Evolutionary conservation across 2,888 invertebrate species (phyloP), one percentile per base, ranked within the genome.

Genomic region (Drosophila falleni): DNA sequence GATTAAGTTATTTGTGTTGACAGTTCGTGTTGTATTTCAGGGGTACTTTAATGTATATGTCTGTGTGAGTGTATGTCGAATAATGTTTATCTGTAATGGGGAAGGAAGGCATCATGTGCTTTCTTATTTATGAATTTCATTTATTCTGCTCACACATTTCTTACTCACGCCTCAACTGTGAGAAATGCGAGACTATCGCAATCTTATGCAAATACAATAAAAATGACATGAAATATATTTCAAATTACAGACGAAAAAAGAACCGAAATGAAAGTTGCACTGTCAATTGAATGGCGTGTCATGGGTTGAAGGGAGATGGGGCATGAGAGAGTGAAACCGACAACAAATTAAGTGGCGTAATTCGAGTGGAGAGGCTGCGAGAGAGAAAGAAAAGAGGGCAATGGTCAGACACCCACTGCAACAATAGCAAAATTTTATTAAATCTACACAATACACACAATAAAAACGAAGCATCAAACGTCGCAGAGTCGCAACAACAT

Each of bases 361-460:
- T 78, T 78, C 51, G 56, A 66, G 59, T 78, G 63, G 15, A 76
- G 80, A 69, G 75, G 31, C 53, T 59, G 33, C n/a, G 39, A 37
- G 31, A 49, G 19, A 23, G 23, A 23, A 4, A 23, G 23, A 23
- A 64, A 29, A 68, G 67, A 56, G 80, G 53, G 50, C 78, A 81
- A 67, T 78, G 78, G 78, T 81, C 78, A 81, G 79, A 72, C 76
- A 79, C 55, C 50, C 51, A 51, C 71, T 64, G 72, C 62, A 80
- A 80, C 79, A 83, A 80, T 80, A 78, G 84, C 71, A 71, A 72
- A 60, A 59, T 85, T 69, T 70, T 86, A 85, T 89, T 85, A 89
- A 85, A 86, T 88, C 71, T 82, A 80, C 89, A 79, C 46, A 58
- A 84, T 82, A 80, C 89, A 80, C 89, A 79, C 46, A 58, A 84